Conservation (phyloP, 2,113 vertebrate species). For the Aegithalos caudatus region DNA sequence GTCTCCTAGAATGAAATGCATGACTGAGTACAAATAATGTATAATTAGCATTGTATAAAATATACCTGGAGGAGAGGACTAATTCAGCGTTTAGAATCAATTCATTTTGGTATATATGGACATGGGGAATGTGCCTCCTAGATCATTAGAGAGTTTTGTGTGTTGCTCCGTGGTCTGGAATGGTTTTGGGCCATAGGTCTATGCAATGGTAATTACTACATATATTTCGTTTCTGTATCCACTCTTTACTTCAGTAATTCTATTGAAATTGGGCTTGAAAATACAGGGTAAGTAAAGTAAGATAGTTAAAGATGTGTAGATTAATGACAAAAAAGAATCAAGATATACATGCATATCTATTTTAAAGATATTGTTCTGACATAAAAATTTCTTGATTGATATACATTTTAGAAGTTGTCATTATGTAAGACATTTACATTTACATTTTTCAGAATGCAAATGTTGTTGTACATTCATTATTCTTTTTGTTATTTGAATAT, state of each 20-base stretch:
- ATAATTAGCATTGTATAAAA: not conserved
- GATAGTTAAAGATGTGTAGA: not conserved
- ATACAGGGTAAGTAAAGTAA: not conserved
- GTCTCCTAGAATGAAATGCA: not conserved
- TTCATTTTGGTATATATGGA: not conserved
- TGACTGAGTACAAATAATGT: not conserved
- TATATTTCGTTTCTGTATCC: not conserved
- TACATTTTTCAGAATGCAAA: not conserved
- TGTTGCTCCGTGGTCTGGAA: not conserved
- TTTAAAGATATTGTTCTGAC: not conserved
- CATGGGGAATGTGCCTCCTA: not conserved
- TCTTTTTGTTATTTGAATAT: not conserved
- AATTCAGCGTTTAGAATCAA: not conserved
- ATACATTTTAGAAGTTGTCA: not conserved
- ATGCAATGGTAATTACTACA: not conserved
- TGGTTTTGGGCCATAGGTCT: not conserved
- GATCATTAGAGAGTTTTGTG: not conserved
- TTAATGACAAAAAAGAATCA: not conserved
- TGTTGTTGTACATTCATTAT: not conserved
- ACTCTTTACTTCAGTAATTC: not conserved
- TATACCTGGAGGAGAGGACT: not conserved
- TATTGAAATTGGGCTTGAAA: not conserved
- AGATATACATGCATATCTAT: not conserved
- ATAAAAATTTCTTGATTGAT: not conserved
- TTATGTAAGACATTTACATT: not conserved